These are phyloP conservation scores for Emys orbicularis DNA, from an alignment of 2,797 vertebrate genomes.

Conservation along the genomic window DNA sequence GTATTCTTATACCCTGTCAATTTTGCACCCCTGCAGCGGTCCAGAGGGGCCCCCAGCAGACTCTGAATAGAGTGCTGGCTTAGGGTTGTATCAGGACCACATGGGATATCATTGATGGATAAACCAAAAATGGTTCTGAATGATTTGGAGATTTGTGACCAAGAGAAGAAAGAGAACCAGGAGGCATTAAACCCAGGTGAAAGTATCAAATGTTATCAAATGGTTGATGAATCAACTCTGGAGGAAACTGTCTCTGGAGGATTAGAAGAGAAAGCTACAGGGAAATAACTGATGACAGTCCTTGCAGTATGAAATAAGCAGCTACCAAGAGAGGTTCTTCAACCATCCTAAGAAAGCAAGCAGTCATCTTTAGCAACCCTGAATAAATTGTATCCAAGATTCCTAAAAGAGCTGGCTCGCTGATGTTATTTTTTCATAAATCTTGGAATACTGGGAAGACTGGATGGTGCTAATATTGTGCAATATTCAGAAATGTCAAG, in stretches of 20 bases:
- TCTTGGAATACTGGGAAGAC: not conserved
- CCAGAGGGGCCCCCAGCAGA: not conserved
- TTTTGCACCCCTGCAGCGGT: not conserved
- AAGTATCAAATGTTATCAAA: rapidly evolving
- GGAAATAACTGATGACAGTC: not conserved
- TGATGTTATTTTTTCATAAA: not conserved
- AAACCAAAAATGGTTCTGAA: not conserved
- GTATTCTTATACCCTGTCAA: not conserved
- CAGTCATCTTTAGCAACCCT: rapidly evolving
- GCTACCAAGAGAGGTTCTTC: not conserved
- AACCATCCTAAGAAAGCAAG: not conserved
- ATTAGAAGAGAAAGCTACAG: not conserved
- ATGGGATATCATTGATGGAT: not conserved
- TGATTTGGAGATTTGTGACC: not conserved
- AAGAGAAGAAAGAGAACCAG: not conserved
- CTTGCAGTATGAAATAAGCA: not conserved
- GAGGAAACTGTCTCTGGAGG: not conserved
- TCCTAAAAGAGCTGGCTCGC: not conserved
- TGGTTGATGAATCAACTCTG: not conserved
- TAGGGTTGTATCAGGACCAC: not conserved
- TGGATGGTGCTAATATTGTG: not conserved
- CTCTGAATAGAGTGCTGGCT: not conserved
- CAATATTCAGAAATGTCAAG: not conserved
- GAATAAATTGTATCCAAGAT: not conserved
- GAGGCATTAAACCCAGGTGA: not conserved